Percentiles rank a stretch among this genome's conserved stretches.
These are phyloP conservation scores for Coelinius sp. DNA, from an alignment of 2,888 invertebrate genomes.

Conservation along the genomic window DNA sequence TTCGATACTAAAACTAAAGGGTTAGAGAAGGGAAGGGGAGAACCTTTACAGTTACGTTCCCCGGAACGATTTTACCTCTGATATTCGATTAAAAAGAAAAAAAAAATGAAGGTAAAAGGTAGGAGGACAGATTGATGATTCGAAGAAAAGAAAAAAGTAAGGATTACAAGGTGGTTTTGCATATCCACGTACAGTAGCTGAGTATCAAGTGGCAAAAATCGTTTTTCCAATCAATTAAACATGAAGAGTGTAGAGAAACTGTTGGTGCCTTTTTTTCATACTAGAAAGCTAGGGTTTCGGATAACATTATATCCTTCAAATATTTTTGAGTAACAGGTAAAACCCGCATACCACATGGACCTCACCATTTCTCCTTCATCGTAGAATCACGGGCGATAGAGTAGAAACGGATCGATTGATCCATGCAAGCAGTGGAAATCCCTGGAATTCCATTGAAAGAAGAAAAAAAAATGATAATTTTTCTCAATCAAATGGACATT, in stretches of 20 bases:
- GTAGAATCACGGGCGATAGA: background rate
- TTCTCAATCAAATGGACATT: background rate
- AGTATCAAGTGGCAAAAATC: constrained; percentile 63
- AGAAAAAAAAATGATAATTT: constrained; percentile 23
- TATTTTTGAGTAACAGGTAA: constrained; percentile 8
- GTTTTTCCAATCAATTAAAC: constrained; percentile 68
- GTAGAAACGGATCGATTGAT: constrained; percentile 13
- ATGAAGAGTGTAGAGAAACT: constrained; percentile 27
- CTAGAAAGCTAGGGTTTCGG: background rate
- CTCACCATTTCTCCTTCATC: background rate
- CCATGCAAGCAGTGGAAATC: background rate
- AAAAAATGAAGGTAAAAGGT: constrained; percentile 41
- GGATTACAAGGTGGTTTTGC: constrained; percentile 57
- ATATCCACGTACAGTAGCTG: constrained; percentile 52
- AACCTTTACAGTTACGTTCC: constrained; percentile 13
- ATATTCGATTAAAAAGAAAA: background rate
- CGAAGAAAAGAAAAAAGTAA: constrained; percentile 43
- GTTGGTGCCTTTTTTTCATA: constrained; percentile 7
- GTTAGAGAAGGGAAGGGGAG: background rate
- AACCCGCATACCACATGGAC: background rate
- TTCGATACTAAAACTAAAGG: constrained; percentile 4
- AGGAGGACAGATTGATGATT: constrained; percentile 35
- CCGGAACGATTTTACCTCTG: background rate
- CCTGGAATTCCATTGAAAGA: background rate
- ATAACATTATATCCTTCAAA: constrained; percentile 7